A percentile compares a stretch with the other conserved stretches of the same genome.
Evolutionary conservation across 2,888 invertebrate genomes (phyloP).

Genomic region (Onthophagus sagittarius): DNA sequence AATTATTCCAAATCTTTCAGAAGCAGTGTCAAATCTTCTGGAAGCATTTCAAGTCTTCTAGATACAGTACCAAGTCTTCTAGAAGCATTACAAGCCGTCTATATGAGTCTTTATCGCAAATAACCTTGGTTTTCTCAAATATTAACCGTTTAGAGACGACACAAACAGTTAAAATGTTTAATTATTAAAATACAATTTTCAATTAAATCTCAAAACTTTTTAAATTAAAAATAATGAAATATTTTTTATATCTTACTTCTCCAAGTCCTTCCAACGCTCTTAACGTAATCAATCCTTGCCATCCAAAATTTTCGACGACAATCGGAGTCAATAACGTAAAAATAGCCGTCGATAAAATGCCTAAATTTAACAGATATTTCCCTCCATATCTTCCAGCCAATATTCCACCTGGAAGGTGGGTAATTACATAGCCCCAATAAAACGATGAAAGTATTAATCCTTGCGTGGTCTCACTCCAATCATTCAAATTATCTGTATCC

Average conservation of each 20-base stretch:
- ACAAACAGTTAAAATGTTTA: too few species aligned
- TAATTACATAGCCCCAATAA: conserved; percentile 80
- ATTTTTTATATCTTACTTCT: conserved; percentile 51
- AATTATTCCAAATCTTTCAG: too few species aligned
- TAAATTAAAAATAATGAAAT: too few species aligned
- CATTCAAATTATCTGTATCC: conserved; percentile 28
- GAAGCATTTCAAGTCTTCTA: too few species aligned
- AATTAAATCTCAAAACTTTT: too few species aligned
- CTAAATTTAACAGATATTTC: background rate
- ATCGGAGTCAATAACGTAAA: conserved; percentile 62
- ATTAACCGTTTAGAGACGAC: too few species aligned
- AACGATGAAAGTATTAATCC: conserved; percentile 76
- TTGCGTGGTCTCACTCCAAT: conserved; percentile 64
- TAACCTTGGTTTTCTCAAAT: too few species aligned
- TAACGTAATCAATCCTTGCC: conserved; percentile 63
- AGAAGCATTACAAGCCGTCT: too few species aligned
- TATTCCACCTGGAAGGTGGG: conserved; percentile 50
- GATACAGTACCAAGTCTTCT: too few species aligned
- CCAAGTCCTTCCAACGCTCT: conserved; percentile 65
- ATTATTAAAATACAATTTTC: too few species aligned
- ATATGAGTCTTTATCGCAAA: too few species aligned
- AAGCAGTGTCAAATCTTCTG: too few species aligned
- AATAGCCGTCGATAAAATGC: background rate
- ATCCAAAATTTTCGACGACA: conserved; percentile 62
- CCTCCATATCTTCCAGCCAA: conserved; percentile 2